These are phyloP conservation scores for Hoplostethus mediterraneus DNA, from an alignment of 2,797 vertebrate genomes.

Conservation along the genomic window DNA sequence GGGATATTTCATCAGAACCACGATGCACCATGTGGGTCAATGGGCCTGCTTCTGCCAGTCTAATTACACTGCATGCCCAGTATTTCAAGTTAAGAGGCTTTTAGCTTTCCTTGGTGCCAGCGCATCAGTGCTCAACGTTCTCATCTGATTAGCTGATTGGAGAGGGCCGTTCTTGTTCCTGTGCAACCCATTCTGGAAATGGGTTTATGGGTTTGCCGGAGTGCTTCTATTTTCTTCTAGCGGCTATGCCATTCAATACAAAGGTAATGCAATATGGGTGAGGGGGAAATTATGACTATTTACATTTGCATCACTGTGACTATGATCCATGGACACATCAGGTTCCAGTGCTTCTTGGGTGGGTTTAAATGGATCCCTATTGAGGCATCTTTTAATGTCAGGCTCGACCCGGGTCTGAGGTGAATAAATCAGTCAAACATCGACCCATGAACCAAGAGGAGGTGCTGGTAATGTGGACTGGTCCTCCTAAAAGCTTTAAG, in stretches of 20 bases:
- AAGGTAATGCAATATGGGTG: no score
- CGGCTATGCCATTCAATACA: neutral
- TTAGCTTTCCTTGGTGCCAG: slow-evolving; percentile 19
- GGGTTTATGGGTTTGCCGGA: neutral
- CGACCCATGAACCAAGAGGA: no score
- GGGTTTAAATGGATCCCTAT: no score
- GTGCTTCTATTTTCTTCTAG: neutral
- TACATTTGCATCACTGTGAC: neutral
- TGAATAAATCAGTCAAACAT: no score
- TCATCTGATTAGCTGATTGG: slow-evolving; percentile 31
- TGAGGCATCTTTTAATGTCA: no score
- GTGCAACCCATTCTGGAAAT: neutral
- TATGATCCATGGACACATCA: no score
- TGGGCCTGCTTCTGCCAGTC: neutral
- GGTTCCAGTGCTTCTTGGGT: no score
- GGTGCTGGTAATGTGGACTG: no score
- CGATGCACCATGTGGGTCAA: slow-evolving; percentile 38
- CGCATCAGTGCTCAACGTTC: slow-evolving; percentile 11
- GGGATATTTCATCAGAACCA: slow-evolving; percentile 1
- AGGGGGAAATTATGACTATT: neutral
- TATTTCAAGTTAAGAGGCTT: slow-evolving; percentile 13
- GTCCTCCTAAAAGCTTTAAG: no score
- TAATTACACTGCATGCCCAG: slow-evolving; percentile 12
- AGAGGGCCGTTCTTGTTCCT: slow-evolving; percentile 19
- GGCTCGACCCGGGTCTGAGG: no score